Percentiles rank a stretch among this genome's conserved stretches.
Evolutionary conservation across 1,140 invertebrate species (phyloP).

Genomic region (Polypedilum pembai): DNA sequence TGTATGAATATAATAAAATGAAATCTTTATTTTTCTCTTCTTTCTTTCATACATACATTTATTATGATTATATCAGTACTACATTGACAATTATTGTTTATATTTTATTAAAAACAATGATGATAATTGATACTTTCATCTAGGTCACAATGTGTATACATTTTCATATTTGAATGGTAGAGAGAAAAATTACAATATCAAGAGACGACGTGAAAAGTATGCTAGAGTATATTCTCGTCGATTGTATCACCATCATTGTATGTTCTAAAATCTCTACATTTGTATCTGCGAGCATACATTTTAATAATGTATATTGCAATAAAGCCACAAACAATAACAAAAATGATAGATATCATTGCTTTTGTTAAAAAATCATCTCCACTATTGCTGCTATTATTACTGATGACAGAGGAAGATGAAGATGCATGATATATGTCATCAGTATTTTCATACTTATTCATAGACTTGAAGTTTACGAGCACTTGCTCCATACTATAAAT

Average conservation of each 20-base stretch:
- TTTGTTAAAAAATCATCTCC: not conserved
- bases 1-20: too few species aligned
- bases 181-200: not conserved
- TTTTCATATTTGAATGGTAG: not conserved
- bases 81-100: too few species aligned
- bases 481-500: not conserved
- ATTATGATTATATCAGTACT: too few species aligned
- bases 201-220: not conserved
- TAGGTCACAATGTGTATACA: not conserved
- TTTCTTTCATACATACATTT: too few species aligned
- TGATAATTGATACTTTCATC: too few species aligned
- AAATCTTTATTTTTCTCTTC: too few species aligned
- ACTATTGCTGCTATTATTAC: too few species aligned
- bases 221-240: not conserved
- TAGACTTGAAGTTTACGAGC: not conserved
- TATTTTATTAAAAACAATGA: not conserved
- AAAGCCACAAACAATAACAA: conserved; percentile 19
- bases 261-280: not conserved
- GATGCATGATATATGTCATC: not conserved
- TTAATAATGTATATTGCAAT: not conserved
- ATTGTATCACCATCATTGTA: not conserved
- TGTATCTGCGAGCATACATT: not conserved
- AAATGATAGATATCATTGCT: conserved; percentile 16
- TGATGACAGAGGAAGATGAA: not conserved
- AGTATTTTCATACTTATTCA: not conserved